phyloP scores from a whole-genome alignment of 2,888 invertebrate species.

The Cephus nigrinus region DNA sequence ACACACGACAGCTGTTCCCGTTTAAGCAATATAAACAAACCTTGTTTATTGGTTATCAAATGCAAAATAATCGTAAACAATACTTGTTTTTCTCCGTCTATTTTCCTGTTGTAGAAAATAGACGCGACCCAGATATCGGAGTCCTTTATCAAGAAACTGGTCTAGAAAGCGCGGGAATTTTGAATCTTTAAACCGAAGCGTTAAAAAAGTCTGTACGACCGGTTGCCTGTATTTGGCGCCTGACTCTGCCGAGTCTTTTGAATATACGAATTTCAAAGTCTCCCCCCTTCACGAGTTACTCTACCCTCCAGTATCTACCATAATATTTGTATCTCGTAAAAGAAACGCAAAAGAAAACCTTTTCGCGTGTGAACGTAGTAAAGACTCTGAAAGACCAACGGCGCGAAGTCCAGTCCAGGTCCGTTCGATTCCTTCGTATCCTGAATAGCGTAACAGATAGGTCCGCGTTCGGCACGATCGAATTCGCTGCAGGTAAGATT shows the following conservation, averaged over 20 bases:
- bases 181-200: not conserved
- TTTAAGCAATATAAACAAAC: not conserved
- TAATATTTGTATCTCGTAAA: not conserved
- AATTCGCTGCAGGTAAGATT: conserved; percentile 75
- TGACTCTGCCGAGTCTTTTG: not conserved
- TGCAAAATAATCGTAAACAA: not conserved
- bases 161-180: not conserved
- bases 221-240: too few relatives aligned
- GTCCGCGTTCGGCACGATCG: conserved; percentile 70
- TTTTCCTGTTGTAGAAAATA: not conserved
- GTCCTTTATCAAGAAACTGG: not conserved
- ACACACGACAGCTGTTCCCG: not conserved
- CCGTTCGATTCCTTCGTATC: conserved; percentile 58
- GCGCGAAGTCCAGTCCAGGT: conserved; percentile 71
- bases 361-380: conserved; percentile 75
- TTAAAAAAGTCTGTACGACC: not conserved
- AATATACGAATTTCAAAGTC: not conserved
- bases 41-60: not conserved
- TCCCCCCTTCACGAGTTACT: too few relatives aligned
- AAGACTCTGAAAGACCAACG: conserved; percentile 72
- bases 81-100: not conserved
- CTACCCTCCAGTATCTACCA: not conserved
- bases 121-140: not conserved
- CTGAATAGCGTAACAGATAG: conserved; percentile 72
- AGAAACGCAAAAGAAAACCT: conserved; percentile 67